A percentile compares a stretch with the other conserved stretches of the same genome.
Evolutionary conservation across 2,888 invertebrate species (phyloP).

Genomic region (Zygaena filipendulae): DNA sequence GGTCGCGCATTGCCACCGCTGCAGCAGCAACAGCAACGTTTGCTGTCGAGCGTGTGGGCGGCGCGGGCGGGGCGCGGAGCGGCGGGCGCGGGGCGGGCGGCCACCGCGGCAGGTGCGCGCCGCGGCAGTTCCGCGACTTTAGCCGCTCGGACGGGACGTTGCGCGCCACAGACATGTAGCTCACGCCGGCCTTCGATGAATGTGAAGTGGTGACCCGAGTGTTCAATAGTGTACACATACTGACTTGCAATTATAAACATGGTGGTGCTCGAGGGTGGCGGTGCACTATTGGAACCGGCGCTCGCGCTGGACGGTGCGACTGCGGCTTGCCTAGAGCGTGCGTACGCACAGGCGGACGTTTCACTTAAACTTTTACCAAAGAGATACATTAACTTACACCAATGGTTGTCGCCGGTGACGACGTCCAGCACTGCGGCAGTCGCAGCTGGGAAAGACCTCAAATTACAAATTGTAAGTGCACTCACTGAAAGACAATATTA

Average conservation of each 20-base stretch:
- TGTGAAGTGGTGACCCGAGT: slow-evolving; percentile 42
- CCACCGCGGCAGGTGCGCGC: slow-evolving; percentile 41
- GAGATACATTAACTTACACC: slow-evolving; percentile 90
- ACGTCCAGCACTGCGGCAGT: slow-evolving; percentile 54
- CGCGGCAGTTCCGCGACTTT: slow-evolving; percentile 56
- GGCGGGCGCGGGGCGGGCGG: slow-evolving; percentile 33
- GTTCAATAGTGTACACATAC: slow-evolving; percentile 28
- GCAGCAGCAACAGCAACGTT: slow-evolving; percentile 59
- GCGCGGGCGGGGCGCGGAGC: slow-evolving; percentile 30
- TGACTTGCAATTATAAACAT: slow-evolving; percentile 37
- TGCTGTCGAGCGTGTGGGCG: slow-evolving; percentile 53
- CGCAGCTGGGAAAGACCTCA: slow-evolving; percentile 79
- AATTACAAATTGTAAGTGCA: slow-evolving; percentile 82
- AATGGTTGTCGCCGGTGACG: slow-evolving; percentile 87
- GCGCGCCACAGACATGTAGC: slow-evolving; percentile 50
- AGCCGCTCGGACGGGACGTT: slow-evolving; percentile 45
- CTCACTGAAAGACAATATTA: too few relatives aligned
- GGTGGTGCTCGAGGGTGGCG: slow-evolving; percentile 65
- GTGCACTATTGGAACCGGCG: slow-evolving; percentile 65
- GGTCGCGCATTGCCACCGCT: slow-evolving; percentile 54
- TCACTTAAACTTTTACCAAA: slow-evolving; percentile 92
- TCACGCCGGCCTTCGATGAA: slow-evolving; percentile 30
- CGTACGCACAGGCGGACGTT: slow-evolving; percentile 83
- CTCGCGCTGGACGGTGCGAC: slow-evolving; percentile 79
- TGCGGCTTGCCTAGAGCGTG: slow-evolving; percentile 77